Base-by-base conservation (phyloP, 2,888 invertebrate species). In the Myopa tessellatipennis region DNA sequence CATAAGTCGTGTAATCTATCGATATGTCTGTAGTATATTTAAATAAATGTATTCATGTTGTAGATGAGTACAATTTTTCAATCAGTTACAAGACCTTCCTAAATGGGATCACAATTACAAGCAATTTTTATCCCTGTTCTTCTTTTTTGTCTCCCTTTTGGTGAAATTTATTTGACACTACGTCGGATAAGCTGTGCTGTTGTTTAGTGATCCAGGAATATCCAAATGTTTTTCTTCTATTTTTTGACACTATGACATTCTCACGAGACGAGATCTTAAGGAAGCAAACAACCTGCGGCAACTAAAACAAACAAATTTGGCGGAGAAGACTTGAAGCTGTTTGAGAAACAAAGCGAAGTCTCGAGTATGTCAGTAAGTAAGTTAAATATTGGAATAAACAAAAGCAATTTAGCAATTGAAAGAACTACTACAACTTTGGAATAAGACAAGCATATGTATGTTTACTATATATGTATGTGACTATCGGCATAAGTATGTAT, bases 381-480 rank as follows among this genome's bases (percentile, higher is more conserved):
- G 38, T 70, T 38, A 60, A 71, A 12, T n/a, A 65, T 63, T 40
- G 55, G 58, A 80, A 80, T 80, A 85, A 86, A 85, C 85, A 84
- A 84, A 85, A 83, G 85, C 86, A 87, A 87, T 87, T 87, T 87
- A 86, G 84, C 85, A 87, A 87, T 87, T 86, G 85, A 86, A 6
- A 84, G 77, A 79, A 75, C 76, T 58, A n/a, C 38, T 14, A 50
- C 40, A 67, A 38, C 34, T 67, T 1, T 65, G 16, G 16, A 61
- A 12, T 61, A 61, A 26, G 18, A n/a, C 8, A 16, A 16, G 8
- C 7, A 61, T 14, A 18, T 16, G 61, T 14, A 18, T 16, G 61
- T 61, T 16, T 12, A 34, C 34, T 18, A 36, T 65, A 34, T 36
- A 65, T 26, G 26, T 36, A 65, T 26, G 26, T 61, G 8, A 18